These are phyloP conservation scores for Stenchaetothrips biformis DNA, from an alignment of 2,888 invertebrate genomes.

Conservation along the genomic window DNA sequence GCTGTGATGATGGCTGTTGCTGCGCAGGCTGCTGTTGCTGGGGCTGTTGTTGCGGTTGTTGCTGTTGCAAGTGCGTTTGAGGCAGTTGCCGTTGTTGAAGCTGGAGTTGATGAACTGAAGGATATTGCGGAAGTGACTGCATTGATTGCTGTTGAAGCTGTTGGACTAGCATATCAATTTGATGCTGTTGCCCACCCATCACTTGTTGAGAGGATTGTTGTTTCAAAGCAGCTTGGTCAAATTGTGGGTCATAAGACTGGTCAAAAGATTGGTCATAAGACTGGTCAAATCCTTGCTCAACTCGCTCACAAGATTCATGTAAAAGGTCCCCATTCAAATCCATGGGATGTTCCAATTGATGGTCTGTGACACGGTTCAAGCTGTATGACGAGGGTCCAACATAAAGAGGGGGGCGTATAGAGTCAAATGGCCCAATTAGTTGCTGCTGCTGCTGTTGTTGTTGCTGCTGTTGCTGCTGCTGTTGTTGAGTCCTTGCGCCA, in stretches of 20 bases:
- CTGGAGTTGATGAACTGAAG: neutral
- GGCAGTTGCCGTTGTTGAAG: slow-evolving; percentile 3
- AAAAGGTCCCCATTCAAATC: neutral
- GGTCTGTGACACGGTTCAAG: neutral
- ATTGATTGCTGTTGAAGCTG: neutral
- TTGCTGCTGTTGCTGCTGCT: no score
- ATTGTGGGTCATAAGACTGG: neutral
- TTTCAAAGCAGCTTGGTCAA: neutral
- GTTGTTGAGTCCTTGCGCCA: neutral
- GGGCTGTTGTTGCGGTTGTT: neutral
- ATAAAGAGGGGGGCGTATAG: neutral
- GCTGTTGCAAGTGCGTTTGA: neutral
- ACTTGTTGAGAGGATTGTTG: neutral
- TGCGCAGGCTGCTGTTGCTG: neutral
- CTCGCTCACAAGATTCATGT: neutral
- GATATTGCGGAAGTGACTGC: neutral
- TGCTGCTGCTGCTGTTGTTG: no score
- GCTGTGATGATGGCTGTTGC: neutral
- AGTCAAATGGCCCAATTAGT: neutral
- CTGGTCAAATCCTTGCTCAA: slow-evolving; percentile 5
- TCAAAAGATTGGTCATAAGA: slow-evolving; percentile 5
- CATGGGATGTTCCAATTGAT: neutral
- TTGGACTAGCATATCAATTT: neutral
- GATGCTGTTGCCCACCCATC: neutral
- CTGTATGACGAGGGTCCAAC: neutral